phyloP scores from a whole-genome alignment of 1,140 invertebrate genomes.

The Harlomillsia oculata region DNA sequence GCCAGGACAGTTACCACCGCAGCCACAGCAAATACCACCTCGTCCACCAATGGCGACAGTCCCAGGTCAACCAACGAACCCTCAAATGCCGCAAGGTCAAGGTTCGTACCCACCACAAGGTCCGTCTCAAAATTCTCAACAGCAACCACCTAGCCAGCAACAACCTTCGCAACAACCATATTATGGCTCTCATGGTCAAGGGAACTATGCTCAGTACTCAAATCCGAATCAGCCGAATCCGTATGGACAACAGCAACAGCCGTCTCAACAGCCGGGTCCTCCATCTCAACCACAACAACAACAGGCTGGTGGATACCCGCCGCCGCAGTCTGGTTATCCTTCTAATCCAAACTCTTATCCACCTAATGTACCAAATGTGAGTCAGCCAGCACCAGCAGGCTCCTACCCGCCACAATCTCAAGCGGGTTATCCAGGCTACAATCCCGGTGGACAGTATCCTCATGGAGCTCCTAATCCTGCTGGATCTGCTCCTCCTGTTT shows the following conservation, averaged over 20 bases:
- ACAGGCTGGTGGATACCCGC: slow-evolving; percentile 23
- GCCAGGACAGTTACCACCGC: slow-evolving; percentile 41
- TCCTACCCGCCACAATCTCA: slow-evolving; percentile 18
- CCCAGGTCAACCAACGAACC: slow-evolving; percentile 44
- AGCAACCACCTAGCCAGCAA: slow-evolving; percentile 22
- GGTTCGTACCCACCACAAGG: slow-evolving; percentile 32
- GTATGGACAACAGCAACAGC: slow-evolving; percentile 32
- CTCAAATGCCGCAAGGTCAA: slow-evolving; percentile 31
- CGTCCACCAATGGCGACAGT: slow-evolving; percentile 48
- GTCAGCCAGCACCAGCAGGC: slow-evolving; percentile 6
- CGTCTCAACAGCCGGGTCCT: slow-evolving; percentile 15
- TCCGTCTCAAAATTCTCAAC: slow-evolving; percentile 28
- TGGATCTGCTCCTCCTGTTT: slow-evolving; percentile 7
- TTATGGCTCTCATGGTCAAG: slow-evolving; percentile 35
- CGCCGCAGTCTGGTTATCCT: slow-evolving; percentile 7
- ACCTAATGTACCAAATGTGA: slow-evolving; percentile 13
- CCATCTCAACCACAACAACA: slow-evolving; percentile 21
- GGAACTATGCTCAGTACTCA: slow-evolving; percentile 34
- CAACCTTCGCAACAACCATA: slow-evolving; percentile 29
- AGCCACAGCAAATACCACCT: slow-evolving; percentile 48
- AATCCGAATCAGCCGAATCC: slow-evolving; percentile 36
- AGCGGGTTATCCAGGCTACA: slow-evolving; percentile 24
- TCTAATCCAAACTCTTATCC: slow-evolving; percentile 14
- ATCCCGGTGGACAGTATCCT: slow-evolving; percentile 18
- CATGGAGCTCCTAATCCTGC: slow-evolving; percentile 11